A percentile compares a stretch with the other conserved stretches of the same genome.
Conservation (phyloP, 2,113 vertebrate genomes). For the Etia nguti region DNA sequence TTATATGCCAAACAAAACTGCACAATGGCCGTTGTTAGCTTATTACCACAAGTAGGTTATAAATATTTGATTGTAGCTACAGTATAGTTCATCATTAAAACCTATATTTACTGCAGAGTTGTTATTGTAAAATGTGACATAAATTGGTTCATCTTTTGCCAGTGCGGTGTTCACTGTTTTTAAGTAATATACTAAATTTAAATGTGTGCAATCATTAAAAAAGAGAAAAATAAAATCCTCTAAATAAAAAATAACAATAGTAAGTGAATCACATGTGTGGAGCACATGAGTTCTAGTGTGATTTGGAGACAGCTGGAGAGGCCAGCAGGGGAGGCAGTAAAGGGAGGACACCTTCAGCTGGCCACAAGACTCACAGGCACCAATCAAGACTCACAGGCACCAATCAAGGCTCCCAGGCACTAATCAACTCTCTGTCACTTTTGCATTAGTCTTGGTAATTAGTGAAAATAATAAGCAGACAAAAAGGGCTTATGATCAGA, state of each 20-base stretch:
- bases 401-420: not conserved
- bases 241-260: constrained; percentile 1
- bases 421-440: constrained; percentile 8
- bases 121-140: not conserved
- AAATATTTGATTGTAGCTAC: not conserved
- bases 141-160: not conserved
- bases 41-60: not conserved
- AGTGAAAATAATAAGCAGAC: not conserved
- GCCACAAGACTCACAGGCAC: not conserved
- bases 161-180: not conserved
- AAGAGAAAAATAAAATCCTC: not conserved
- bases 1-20: not conserved
- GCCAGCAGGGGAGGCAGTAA: not conserved
- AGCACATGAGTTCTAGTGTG: not conserved
- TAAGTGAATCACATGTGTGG: not conserved
- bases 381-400: not conserved
- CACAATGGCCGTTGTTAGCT: not conserved
- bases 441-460: not conserved
- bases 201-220: not conserved
- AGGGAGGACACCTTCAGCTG: not conserved
- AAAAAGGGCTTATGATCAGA: constrained; percentile 4
- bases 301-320: constrained; percentile 10
- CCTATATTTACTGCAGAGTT: not conserved
- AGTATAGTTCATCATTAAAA: not conserved
- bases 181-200: not conserved